Evolutionary conservation across 2,797 vertebrate species (phyloP), one percentile per base, ranked within the genome.

Genomic region (Trachurus trachurus): DNA sequence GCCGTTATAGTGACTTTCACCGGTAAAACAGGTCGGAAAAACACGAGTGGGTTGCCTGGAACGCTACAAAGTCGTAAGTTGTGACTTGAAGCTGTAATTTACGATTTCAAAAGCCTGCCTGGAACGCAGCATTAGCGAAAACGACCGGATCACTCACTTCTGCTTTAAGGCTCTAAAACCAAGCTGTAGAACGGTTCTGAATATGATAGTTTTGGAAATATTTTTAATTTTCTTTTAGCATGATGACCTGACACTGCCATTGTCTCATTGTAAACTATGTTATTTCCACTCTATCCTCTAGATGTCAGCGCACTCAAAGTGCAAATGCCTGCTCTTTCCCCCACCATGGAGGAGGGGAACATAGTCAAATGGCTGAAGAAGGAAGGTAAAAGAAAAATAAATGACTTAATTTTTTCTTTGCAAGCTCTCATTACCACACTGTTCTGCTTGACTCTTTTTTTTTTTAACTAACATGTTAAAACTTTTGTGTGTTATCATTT

Each of bases 311-410:
- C 95, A 80, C 84, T 98, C 88, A 96, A 97, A 89, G 93, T 99
- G 71, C 80, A 97, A 77, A 99, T 99, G 98, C 98, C 98, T 0
- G 98, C 98, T 0, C 94, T 99, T 21, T 99, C 98, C 44, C 98
- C 98, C 69, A 99, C 98, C n/a, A 99, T 99, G 98, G 98, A 98
- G 88, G 95, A 97, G 91, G 98, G 98, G 78, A 99, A 96, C 84
- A 95, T 99, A 37, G 96, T 99, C 82, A 99, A 98, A 92, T 99
- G 98, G 98, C 93, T 99, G 69, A 99, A 98, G 90, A 98, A 96
- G 58, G 98, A 99, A 98, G 98, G 98, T 99, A 92, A 96, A 92
- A 45, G 1, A 70, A 81, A 70, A 81, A 60, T 0, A 40, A 6
- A 45, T 49, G 34, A 62, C 19, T n/a, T 16, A 53, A 42, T 0